A percentile compares a stretch with the other conserved stretches of the same genome.
Conservation (phyloP, 2,888 invertebrate genomes). For the Noctua fimbriata region DNA sequence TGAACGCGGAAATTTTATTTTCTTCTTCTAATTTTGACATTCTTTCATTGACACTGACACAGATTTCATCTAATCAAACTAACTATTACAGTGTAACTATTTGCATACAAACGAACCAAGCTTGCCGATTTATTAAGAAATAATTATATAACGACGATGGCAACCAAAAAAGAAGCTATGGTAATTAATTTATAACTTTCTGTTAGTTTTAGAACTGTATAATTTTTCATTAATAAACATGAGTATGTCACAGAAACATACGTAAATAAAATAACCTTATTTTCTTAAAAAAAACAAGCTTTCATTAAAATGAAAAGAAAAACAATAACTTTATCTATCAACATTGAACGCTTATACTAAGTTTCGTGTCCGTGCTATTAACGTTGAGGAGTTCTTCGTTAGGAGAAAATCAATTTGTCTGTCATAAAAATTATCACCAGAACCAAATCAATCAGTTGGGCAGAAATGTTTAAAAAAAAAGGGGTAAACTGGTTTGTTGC, state of each 20-base stretch:
- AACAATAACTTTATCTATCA: not conserved
- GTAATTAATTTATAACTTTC: constrained; percentile 19
- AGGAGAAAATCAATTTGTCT: not conserved
- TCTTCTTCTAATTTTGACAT: too few species aligned
- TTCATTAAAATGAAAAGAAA: not conserved
- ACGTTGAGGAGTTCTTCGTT: not conserved
- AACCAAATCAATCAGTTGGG: not conserved
- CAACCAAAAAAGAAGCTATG: constrained; percentile 41
- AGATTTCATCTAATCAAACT: not conserved
- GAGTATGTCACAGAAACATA: not conserved
- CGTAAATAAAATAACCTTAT: too few species aligned
- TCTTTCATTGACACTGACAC: not conserved
- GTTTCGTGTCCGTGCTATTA: not conserved
- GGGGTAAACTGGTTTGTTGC: not conserved
- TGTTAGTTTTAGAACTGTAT: not conserved
- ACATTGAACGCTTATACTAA: not conserved
- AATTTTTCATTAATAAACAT: not conserved
- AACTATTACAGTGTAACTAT: too few species aligned
- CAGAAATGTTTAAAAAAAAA: too few species aligned
- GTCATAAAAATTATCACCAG: not conserved
- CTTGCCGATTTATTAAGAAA: not conserved
- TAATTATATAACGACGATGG: constrained; percentile 31
- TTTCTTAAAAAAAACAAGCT: too few species aligned
- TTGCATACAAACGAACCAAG: not conserved
- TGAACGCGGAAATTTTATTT: too few species aligned